phyloP scores from a whole-genome alignment of 2,113 vertebrate species.

The Atherinomorus stipes region DNA sequence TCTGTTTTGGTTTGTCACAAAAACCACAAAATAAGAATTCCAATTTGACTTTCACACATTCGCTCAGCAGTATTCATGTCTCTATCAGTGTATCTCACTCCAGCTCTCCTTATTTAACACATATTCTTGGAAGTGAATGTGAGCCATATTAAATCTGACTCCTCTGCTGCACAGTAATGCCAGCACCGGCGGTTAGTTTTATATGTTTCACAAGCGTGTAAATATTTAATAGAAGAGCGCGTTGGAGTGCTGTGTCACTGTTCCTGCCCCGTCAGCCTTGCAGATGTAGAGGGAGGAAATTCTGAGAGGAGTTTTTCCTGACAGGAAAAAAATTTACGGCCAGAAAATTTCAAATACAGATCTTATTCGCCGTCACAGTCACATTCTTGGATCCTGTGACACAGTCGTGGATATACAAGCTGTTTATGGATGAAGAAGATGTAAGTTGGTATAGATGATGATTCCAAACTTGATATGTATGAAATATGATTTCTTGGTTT shows the following conservation, averaged over 20 bases:
- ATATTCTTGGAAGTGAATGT: constrained; percentile 77
- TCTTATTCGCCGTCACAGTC: constrained; percentile 40
- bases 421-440: constrained; percentile 67
- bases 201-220: constrained; percentile 81
- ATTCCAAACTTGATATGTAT: constrained; percentile 52
- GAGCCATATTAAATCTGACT: constrained; percentile 80
- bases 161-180: constrained; percentile 69
- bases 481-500: constrained; percentile 60
- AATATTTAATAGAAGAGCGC: constrained; percentile 80
- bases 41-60: constrained; percentile 9
- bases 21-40: constrained; percentile 14
- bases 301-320: constrained; percentile 44
- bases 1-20: not conserved
- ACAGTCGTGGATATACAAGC: constrained; percentile 53
- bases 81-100: constrained; percentile 38
- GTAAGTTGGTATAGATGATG: constrained; percentile 64
- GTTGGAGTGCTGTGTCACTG: constrained; percentile 72
- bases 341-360: constrained; percentile 31
- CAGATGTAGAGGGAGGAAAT: constrained; percentile 33
- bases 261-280: constrained; percentile 64
- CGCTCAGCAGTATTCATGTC: constrained; percentile 16
- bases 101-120: constrained; percentile 68
- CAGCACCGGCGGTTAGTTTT: constrained; percentile 74
- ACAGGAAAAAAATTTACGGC: constrained; percentile 65
- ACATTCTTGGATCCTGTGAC: constrained; percentile 56